Base-by-base conservation (phyloP, 2,113 vertebrate genomes). In the Macrotis lagotis region DNA sequence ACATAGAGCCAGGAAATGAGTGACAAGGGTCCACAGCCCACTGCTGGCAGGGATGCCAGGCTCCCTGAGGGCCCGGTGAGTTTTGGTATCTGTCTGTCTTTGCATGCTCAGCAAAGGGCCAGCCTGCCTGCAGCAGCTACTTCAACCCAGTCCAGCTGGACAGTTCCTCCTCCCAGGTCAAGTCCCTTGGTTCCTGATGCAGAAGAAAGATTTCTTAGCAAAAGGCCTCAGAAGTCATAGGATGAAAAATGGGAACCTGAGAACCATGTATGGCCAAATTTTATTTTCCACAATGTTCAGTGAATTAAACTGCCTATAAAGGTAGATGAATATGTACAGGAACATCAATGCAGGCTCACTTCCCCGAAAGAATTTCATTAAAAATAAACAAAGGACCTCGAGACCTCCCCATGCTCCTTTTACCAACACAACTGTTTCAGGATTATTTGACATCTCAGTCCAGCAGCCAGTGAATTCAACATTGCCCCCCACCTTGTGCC, bases 121-220 rank as follows among this genome's bases (percentile, higher is more conserved):
- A 3, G 28, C 10, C 28, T 11, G 55, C 28, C 3, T 2, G 2
- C 26, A 28, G 55, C 28, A 59, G 31, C 31, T 25, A 3, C 55
- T 31, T 6, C 51, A 25, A 28, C 14, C 7, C 66, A 19, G 66
- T 26, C 37, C 44, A n/a, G 8, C 0, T 19, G n/a, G 16, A 59
- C 48, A 25, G 22, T 52, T 37, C 48, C 14, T n/a, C 53, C 52
- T 91, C 28, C 22, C 25, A 48, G 53, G 44, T 50, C 92, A 55
- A 22, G n/a, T 50, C 14, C 83, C 83, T 51, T 83, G n/a, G 89
- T 55, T 95, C 53, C 55, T 93, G 12, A 59, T 51, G 90, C 51
- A 93, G 37, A 96, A 90, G 26, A 90, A 90, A 47, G 37, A 93
- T 25, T 96, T 90, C 83, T 51, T 90, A 14, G 88, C 55, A 59